A percentile compares a stretch with the other conserved stretches of the same genome.
phyloP scores from a whole-genome alignment of 2,888 invertebrate species.

The Aphrophora alni region DNA sequence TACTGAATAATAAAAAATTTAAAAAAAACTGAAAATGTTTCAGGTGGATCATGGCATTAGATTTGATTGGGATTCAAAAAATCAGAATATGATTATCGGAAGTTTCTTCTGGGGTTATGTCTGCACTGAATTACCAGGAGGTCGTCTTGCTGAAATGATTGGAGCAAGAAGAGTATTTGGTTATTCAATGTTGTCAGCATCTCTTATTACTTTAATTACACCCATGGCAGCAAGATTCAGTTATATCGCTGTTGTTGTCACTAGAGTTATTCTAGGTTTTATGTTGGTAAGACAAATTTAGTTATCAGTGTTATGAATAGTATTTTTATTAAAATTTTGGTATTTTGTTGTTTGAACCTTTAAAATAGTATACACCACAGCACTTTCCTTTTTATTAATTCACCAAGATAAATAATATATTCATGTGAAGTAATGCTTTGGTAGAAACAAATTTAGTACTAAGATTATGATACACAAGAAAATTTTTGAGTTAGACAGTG shows the following conservation, averaged over 20 bases:
- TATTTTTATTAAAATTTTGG: no score
- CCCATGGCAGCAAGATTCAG: conserved; percentile 76
- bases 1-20: no score
- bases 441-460: no score
- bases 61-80: conserved; percentile 79
- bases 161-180: conserved; percentile 88
- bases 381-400: no score
- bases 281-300: conserved; percentile 66
- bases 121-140: conserved; percentile 87
- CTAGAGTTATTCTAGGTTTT: conserved; percentile 78
- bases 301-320: background rate
- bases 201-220: conserved; percentile 79
- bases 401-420: no score
- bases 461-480: no score
- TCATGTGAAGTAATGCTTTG: no score
- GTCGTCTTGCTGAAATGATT: conserved; percentile 80
- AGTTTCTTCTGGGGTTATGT: conserved; percentile 94
- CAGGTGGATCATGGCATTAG: conserved; percentile 55
- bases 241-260: conserved; percentile 71
- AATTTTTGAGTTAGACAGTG: no score
- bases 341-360: no score
- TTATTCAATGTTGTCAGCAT: conserved; percentile 83
- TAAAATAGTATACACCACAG: no score
- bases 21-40: no score
- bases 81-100: conserved; percentile 81